Base-by-base conservation (phyloP, 2,113 vertebrate genomes). In the Myxocyprinus asiaticus region DNA sequence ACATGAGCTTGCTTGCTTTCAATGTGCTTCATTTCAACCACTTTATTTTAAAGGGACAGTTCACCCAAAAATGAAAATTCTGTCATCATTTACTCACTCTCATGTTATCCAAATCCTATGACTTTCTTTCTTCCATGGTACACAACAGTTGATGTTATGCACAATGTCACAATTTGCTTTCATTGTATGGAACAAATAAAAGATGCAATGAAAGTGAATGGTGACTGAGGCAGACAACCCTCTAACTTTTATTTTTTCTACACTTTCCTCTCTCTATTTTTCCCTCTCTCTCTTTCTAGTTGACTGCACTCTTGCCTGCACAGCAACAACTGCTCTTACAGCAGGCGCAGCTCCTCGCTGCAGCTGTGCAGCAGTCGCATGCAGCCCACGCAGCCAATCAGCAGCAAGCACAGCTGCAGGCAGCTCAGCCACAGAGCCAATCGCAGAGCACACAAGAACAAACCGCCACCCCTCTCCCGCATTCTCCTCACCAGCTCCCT, bases 251-350 rank as follows among this genome's bases (percentile, higher is more conserved):
- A 76, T 74, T 58, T 59, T 76, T 70, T 53, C 71, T 81, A 12
- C 79, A 75, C 8, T 22, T 10, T 9, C 5, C 71, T 82, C 48
- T 80, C 76, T 64, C 55, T 75, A 73, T 43, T 15, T 50, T 9
- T 14, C 12, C 14, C 45, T 33, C 51, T 12, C 58, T 47, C 53
- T 67, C 14, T 44, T 73, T 68, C 71, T 56, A 96, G 95, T 90
- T 96, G 85, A 95, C 96, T 6, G 95, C 95, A 42, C 93, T 96
- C 87, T 92, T 96, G 90, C 96, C 95, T 0, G 93, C 95, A 0
- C 96, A 96, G 91, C 96, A 96, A 89, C 96, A 97, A 90, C 81
- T 97, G 81, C 91, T 97, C 79, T 90, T 96, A 79, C 96, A 97
- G 91, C 96, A 96, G 89, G 95, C 94, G 51, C 96, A 96, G 92